Evolutionary conservation across 2,113 vertebrate genomes (phyloP).

Genomic region (Colossoma macropomum): DNA sequence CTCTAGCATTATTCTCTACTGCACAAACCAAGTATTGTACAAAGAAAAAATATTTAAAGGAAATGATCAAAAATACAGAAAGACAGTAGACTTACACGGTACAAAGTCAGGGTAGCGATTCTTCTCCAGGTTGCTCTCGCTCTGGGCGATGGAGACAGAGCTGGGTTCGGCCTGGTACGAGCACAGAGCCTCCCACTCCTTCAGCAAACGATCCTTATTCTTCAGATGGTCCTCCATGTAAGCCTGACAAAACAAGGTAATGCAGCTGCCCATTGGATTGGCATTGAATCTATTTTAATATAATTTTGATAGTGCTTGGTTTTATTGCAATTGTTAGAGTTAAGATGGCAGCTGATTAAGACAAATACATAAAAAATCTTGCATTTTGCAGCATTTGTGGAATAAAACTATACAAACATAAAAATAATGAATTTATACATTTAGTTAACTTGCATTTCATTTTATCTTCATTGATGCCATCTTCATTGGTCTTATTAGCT

Average conservation of each 20-base stretch:
- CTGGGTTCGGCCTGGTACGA: slow-evolving; percentile 95
- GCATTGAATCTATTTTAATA: neutral
- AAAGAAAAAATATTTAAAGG: neutral
- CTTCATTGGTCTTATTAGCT: no score
- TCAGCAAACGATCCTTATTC: slow-evolving; percentile 92
- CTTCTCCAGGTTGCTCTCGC: slow-evolving; percentile 86
- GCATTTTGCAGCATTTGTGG: no score
- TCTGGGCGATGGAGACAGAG: slow-evolving; percentile 79
- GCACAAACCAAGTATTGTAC: neutral
- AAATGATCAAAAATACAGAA: neutral
- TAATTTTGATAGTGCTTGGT: neutral
- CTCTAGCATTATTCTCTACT: neutral
- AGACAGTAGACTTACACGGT: slow-evolving; percentile 86
- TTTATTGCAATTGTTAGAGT: no score
- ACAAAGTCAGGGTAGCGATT: slow-evolving; percentile 88
- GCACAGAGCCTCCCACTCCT: slow-evolving; percentile 96
- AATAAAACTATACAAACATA: no score
- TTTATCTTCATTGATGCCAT: no score
- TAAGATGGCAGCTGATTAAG: neutral
- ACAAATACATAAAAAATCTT: no score
- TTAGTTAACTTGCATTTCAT: no score
- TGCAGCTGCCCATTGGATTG: neutral
- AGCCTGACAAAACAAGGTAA: slow-evolving; percentile 74
- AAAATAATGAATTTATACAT: no score
- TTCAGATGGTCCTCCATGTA: slow-evolving; percentile 98